Base-by-base conservation (phyloP, 2,888 invertebrate genomes). In the Ophraella communa region DNA sequence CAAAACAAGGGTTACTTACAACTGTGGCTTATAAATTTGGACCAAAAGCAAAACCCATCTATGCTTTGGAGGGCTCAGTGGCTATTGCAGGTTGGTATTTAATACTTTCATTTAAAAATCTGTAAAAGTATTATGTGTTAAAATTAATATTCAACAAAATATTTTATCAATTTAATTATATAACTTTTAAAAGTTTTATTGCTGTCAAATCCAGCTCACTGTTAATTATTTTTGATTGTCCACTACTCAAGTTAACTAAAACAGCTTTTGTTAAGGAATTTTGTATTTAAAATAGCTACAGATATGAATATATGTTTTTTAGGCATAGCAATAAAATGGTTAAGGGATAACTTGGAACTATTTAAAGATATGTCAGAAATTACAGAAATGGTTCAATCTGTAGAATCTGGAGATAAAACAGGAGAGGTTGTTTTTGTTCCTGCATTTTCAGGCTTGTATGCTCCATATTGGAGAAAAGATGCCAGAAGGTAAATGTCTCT, bases 381-480 rank as follows among this genome's bases (percentile, higher is more conserved):
- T 72, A 94, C 89, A 80, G 82, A 84, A 0, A 80, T 92, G 62
- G 91, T 91, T 1, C 81, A 84, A 54, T 80, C 82, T 52, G 83
- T 84, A 53, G 86, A 87, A 1, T 84, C 85, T 74, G 85, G 87
- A 0, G 92, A 93, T 39, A 95, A 93, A 74, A 91, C 96, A 70
- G 92, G 93, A 39, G 95, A 93, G 74, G 91, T 97, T 70, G 94
- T 93, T 80, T 97, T 98, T 83, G 96, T 98, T 8, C 97, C 98
- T n/a, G 97, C 97, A 4, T 97, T 98, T 83, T 94, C 95, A 69
- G 98, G 98, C 0, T 84, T 98, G 4, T 97, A 95, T 82, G 95
- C 98, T 62, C 98, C 98, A 0, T 91, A 97, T 81, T 98, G 98
- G 98, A 90, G 93, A 73, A 91, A 94, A 77, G 95, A 96, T 82